Conservation (phyloP, 2,888 invertebrate genomes). For the Lepetodrilus schrolli region DNA sequence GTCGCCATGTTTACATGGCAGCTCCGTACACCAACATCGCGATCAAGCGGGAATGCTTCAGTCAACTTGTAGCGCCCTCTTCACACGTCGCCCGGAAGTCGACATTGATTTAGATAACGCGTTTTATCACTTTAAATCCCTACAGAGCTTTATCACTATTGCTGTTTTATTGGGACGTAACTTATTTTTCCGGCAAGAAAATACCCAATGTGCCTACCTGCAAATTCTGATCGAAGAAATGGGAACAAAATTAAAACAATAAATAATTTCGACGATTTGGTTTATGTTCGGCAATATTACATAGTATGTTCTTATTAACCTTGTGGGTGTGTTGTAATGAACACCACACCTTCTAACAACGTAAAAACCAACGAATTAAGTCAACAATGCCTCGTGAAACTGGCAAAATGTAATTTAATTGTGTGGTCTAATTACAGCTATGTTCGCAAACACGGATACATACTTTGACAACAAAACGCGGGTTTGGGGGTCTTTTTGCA, state of each 20-base stretch:
- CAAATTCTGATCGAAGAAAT: too few relatives aligned
- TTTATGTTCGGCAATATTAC: too few relatives aligned
- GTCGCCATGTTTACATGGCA: background rate
- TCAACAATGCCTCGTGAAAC: background rate
- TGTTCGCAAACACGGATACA: background rate
- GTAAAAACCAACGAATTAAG: background rate
- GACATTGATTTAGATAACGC: conserved; percentile 30
- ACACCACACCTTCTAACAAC: background rate
- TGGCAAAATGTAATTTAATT: background rate
- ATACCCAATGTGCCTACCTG: background rate
- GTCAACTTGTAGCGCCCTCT: conserved; percentile 2
- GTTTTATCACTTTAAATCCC: conserved; percentile 28
- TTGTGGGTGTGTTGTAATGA: too few relatives aligned
- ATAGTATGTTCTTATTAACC: too few relatives aligned
- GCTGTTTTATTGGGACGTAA: conserved; percentile 23
- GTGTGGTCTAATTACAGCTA: background rate
- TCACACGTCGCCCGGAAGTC: conserved; percentile 31
- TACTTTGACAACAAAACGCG: conserved; percentile 9
- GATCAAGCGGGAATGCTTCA: conserved; percentile 24
- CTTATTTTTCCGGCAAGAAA: background rate
- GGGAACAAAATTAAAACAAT: too few relatives aligned
- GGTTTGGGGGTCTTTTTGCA: background rate
- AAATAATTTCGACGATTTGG: too few relatives aligned
- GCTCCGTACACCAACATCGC: conserved; percentile 20
- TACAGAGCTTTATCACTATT: conserved; percentile 22